phyloP scores from a whole-genome alignment of 2,888 invertebrate genomes.

The Yponomeuta malinellus region DNA sequence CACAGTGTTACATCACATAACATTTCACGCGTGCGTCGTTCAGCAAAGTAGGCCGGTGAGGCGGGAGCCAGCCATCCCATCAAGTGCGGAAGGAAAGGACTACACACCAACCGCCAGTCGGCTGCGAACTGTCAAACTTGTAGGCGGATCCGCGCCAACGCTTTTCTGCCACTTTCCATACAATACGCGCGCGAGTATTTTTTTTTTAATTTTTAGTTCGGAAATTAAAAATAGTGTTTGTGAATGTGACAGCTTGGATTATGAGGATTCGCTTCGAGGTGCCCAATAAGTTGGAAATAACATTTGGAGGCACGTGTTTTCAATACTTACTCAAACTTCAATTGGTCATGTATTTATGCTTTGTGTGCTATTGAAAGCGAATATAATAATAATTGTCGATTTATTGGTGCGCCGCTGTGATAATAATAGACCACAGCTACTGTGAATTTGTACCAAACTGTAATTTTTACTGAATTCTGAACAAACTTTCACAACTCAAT shows the following conservation, averaged over 20 bases:
- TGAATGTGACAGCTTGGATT: background rate
- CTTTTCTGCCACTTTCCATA: background rate
- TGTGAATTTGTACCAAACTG: background rate
- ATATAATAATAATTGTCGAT: background rate
- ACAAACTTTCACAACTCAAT: no score
- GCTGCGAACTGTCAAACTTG: conserved; percentile 1
- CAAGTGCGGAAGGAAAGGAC: conserved; percentile 58
- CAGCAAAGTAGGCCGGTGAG: conserved; percentile 61
- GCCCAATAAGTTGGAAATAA: conserved; percentile 71
- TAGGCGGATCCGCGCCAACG: conserved; percentile 2
- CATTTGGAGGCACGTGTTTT: conserved; percentile 50
- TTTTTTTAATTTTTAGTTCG: background rate
- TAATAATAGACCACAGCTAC: background rate
- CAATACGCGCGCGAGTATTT: conserved; percentile 1
- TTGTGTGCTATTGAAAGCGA: background rate
- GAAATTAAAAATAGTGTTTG: background rate
- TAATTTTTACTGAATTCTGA: no score
- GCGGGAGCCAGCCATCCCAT: conserved; percentile 59
- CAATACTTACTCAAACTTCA: background rate
- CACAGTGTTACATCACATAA: conserved; percentile 62
- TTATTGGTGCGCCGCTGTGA: background rate
- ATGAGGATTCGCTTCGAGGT: conserved; percentile 71
- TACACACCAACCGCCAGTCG: conserved; percentile 22
- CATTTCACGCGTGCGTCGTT: conserved; percentile 36
- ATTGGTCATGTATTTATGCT: background rate